Evolutionary conservation across 53 echinoderm and acorn worm species (phyloP).

Genomic region (Stichopus horrens): DNA sequence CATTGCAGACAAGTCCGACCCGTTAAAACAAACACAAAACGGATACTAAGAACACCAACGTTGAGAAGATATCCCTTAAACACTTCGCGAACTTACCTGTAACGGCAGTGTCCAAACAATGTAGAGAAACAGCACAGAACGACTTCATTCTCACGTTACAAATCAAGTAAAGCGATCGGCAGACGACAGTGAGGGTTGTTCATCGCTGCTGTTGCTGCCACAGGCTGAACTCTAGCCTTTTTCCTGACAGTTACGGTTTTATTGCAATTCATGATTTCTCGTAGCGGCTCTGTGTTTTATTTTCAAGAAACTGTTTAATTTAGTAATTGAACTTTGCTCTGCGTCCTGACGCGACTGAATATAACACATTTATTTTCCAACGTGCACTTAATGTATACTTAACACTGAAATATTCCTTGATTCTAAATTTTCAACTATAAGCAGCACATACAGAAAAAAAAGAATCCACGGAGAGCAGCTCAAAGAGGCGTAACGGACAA

Average conservation of each 20-base stretch:
- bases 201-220: neutral
- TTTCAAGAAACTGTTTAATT: conserved; percentile 40
- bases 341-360: conserved; percentile 27
- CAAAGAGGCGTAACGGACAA: conserved; percentile 34
- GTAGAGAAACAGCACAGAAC: neutral
- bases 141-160: conserved; percentile 3
- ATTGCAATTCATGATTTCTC: conserved; percentile 40
- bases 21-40: no score
- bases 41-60: no score
- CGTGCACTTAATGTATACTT: conserved; percentile 3
- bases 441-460: neutral
- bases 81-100: neutral
- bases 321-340: conserved; percentile 45
- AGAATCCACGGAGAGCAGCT: neutral
- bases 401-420: conserved; percentile 16
- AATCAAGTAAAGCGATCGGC: conserved; percentile 1
- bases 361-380: conserved; percentile 13
- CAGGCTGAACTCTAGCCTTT: conserved; percentile 14
- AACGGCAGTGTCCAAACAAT: neutral
- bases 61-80: neutral
- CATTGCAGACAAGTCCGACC: no score
- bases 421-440: neutral
- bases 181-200: neutral
- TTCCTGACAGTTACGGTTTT: conserved; percentile 10
- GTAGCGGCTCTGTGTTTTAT: conserved; percentile 13